Base-by-base conservation (phyloP, 1,140 invertebrate genomes). In the Medauroidea extradentata region DNA sequence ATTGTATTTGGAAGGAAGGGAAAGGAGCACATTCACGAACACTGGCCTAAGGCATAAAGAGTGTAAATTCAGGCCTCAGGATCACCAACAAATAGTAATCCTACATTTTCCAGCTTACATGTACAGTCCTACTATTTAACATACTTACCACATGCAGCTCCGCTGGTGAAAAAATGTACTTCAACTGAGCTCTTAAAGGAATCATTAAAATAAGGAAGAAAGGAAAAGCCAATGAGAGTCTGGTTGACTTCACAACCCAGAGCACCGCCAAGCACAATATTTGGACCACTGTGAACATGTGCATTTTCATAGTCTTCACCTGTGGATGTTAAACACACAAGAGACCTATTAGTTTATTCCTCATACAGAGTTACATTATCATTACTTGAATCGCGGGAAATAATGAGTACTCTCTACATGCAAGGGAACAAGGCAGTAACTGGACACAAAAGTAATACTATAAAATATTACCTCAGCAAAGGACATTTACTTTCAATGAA, bases 191-290 rank as follows among this genome's bases (percentile, higher is more conserved):
- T 42, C 94, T 80, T 23, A 96, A 75, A 2, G 94, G 94, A 59
- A 97, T 86, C 85, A 96, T 90, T 34, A 96, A 75, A 39, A 96
- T 86, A 14, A 97, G 81, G 71, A 96, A 91, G 73, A 98, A 95
- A 2, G 95, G 95, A 70, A 97, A 88, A 7, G 89, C 89, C 5
- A 97, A 79, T 1, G 94, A 93, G 61, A 89, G 86, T 21, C 81
- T 80, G 1, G 93, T 92, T 8, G 90, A 94, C 74, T 97, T 96
- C 1, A 97, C 89, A 4, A 85, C 79, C 87, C 93, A 96, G 34
- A 97, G 74, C 2, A 90, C 53, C 0, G 79, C 81, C 44, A 97
- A 78, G 67, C 90, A 91, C 0, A 85, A 63, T 9, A 94, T 72
- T 76, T 98, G 94, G 58, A 95, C 85, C 7, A 86, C 62, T 0